Evolutionary conservation across 2,113 vertebrate species (phyloP).

Genomic region (Tursiops truncatus): DNA sequence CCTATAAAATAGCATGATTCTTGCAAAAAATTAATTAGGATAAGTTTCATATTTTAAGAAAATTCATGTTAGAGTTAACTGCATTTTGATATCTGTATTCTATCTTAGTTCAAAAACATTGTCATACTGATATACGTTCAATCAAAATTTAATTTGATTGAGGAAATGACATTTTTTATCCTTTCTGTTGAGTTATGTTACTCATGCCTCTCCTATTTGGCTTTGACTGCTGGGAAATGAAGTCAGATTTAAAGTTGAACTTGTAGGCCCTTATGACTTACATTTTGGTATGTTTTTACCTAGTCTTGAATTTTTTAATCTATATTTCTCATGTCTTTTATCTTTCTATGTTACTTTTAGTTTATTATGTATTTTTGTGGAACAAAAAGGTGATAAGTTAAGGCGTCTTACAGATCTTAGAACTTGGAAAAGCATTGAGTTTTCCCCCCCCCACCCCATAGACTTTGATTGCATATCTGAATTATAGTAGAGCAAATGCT

Average conservation of each 20-base stretch:
- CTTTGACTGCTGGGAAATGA: neutral
- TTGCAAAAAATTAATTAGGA: neutral
- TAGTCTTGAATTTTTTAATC: neutral
- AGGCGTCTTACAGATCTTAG: neutral
- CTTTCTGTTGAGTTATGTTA: neutral
- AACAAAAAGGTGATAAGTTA: neutral
- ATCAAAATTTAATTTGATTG: constrained; percentile 13
- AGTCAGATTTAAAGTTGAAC: constrained; percentile 19
- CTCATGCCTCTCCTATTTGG: neutral
- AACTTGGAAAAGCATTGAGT: constrained; percentile 1
- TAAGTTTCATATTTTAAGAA: constrained; percentile 6
- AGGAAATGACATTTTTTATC: neutral
- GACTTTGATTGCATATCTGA: neutral
- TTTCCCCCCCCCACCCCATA: neutral
- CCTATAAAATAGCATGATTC: neutral
- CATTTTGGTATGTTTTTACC: neutral
- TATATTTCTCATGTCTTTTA: neutral
- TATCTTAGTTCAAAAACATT: constrained; percentile 7
- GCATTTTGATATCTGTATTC: neutral
- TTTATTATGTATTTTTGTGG: neutral
- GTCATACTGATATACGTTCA: neutral
- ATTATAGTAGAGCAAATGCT: neutral
- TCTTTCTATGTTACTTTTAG: neutral
- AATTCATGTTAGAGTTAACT: neutral
- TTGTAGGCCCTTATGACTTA: neutral